These are phyloP conservation scores for Crotalus tigris DNA, from an alignment of 2,113 vertebrate species.

Conservation along the genomic window DNA sequence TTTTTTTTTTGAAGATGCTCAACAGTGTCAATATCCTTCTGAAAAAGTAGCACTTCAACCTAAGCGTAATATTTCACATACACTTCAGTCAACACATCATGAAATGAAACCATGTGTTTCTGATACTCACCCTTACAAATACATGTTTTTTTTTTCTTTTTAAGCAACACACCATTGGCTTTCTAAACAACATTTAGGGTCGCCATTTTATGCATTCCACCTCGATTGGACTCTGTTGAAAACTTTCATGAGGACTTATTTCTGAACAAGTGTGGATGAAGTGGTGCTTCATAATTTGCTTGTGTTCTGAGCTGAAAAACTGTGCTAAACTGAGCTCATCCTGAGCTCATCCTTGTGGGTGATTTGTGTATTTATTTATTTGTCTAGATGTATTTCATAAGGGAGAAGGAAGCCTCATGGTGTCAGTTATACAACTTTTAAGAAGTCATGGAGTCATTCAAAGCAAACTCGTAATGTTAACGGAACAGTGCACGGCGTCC, in stretches of 20 bases:
- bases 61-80: not conserved
- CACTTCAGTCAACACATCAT: not conserved
- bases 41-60: not conserved
- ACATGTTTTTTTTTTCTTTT: too few species aligned
- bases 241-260: not conserved
- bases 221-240: not conserved
- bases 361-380: not conserved
- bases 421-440: conserved; percentile 17
- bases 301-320: not conserved
- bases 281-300: too few species aligned
- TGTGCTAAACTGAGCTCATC: not conserved
- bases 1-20: not conserved
- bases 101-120: not conserved
- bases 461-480: not conserved
- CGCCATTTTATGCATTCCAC: not conserved
- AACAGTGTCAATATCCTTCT: not conserved
- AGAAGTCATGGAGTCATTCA: not conserved
- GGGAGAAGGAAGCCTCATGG: fast-evolving
- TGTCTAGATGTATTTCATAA: not conserved
- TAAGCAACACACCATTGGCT: not conserved
- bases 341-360: not conserved
- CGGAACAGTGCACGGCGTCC: conserved; percentile 15
- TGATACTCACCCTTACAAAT: not conserved
- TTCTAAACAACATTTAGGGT: not conserved
- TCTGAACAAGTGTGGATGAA: not conserved